Evolutionary conservation across 1,140 invertebrate species (phyloP).

Genomic region (Euwallacea similis): DNA sequence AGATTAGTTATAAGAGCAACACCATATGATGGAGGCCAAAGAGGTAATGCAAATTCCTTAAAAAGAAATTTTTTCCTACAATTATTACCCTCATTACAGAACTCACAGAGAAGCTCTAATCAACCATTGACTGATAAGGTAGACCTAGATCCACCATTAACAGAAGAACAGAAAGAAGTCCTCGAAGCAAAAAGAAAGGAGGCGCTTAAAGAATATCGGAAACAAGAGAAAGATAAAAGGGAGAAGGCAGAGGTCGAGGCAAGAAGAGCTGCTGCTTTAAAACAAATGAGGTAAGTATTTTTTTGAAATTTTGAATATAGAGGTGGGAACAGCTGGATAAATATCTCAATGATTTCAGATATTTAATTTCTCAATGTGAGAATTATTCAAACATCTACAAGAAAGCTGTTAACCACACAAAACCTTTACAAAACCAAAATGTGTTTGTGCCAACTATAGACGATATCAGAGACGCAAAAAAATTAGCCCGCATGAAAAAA

Average conservation of each 20-base stretch:
- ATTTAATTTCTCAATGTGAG: slow-evolving; percentile 17
- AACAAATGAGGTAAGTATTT: slow-evolving; percentile 16
- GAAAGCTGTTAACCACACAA: slow-evolving; percentile 9
- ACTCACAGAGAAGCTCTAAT: too few species aligned
- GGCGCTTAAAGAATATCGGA: background rate
- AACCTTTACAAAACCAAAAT: slow-evolving; percentile 2
- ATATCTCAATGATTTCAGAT: background rate
- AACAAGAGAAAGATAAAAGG: background rate
- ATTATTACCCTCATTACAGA: too few species aligned
- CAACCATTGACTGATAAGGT: too few species aligned
- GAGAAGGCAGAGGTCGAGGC: background rate
- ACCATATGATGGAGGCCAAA: too few species aligned
- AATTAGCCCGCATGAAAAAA: background rate
- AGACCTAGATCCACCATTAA: too few species aligned
- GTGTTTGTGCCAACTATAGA: background rate
- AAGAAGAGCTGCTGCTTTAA: slow-evolving; percentile 4
- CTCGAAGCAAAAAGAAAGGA: background rate
- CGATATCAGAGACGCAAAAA: slow-evolving; percentile 2
- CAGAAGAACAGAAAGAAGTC: background rate
- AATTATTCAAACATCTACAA: slow-evolving; percentile 16
- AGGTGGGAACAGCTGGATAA: background rate
- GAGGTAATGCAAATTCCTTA: too few species aligned
- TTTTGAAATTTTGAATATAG: background rate
- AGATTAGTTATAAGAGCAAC: too few species aligned
- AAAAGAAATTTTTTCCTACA: too few species aligned